These are phyloP conservation scores for Morone chrysops DNA, from an alignment of 2,113 vertebrate species.

Conservation along the genomic window DNA sequence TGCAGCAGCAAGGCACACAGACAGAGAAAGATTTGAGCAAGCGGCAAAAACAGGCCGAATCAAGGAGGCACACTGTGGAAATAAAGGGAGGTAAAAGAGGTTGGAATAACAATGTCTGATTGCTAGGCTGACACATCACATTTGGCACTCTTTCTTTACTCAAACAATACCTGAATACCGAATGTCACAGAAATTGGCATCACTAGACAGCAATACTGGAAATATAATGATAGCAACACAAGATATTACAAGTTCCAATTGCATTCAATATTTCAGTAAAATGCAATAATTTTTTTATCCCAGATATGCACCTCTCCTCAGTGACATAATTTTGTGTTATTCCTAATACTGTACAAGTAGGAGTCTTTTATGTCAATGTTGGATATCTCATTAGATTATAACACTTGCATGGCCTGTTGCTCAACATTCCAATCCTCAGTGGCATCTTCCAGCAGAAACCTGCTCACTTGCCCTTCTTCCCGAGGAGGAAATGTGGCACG, in stretches of 20 bases:
- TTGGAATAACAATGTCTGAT: constrained; percentile 21
- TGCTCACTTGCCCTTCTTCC: constrained; percentile 23
- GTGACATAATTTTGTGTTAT: not conserved
- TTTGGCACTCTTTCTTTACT: not conserved
- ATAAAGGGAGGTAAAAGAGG: constrained; percentile 11
- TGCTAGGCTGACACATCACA: not conserved
- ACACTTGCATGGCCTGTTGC: constrained; percentile 3
- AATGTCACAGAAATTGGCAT: constrained; percentile 1
- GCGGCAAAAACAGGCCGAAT: constrained; percentile 13
- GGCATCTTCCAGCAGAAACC: constrained; percentile 34
- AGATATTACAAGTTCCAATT: not conserved
- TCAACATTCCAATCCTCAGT: constrained; percentile 17
- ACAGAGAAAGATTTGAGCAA: constrained; percentile 17
- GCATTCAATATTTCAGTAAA: not conserved
- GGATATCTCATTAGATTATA: not conserved
- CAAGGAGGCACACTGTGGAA: not conserved
- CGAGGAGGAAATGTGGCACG: constrained; percentile 40
- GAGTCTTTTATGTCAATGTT: not conserved
- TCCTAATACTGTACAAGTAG: not conserved
- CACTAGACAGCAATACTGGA: not conserved
- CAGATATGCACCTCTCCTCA: not conserved
- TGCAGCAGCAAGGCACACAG: constrained; percentile 19
- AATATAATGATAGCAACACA: not conserved
- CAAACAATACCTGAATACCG: constrained; percentile 10
- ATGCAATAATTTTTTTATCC: not conserved